Evolutionary conservation across 2,797 vertebrate genomes (phyloP).

Genomic region (Odontamblyopus lacepedii): DNA sequence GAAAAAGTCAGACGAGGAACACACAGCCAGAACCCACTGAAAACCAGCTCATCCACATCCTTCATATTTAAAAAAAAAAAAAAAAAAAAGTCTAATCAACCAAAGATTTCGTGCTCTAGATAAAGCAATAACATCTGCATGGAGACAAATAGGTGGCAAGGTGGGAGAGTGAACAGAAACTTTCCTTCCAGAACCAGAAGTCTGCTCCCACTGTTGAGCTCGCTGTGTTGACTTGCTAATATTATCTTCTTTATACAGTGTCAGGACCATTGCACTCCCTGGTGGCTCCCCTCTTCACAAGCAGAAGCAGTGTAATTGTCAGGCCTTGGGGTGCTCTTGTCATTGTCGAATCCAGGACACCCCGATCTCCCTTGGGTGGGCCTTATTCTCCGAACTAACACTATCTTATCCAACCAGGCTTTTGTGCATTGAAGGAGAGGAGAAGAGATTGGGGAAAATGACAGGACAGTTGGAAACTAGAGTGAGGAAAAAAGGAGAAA

Average conservation of each 20-base stretch:
- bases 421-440: conserved; percentile 34
- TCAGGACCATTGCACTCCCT: conserved; percentile 61
- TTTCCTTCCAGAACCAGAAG: neutral
- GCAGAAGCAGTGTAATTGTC: conserved; percentile 62
- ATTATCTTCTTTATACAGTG: conserved; percentile 45
- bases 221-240: conserved; percentile 40
- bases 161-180: too few species aligned
- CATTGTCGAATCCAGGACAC: conserved; percentile 69
- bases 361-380: conserved; percentile 61
- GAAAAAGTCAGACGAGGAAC: too few species aligned
- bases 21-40: too few species aligned
- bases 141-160: too few species aligned
- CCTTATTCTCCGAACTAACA: conserved; percentile 58
- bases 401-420: conserved; percentile 54
- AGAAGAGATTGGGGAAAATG: conserved; percentile 32
- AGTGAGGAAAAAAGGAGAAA: conserved; percentile 23
- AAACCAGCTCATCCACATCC: too few species aligned
- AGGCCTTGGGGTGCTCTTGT: conserved; percentile 60
- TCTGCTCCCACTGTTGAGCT: neutral
- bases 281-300: conserved; percentile 56
- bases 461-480: conserved; percentile 58
- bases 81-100: too few species aligned
- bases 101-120: too few species aligned
- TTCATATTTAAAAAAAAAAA: too few species aligned
- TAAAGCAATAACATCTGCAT: too few species aligned